Evolutionary conservation across 2,797 vertebrate genomes (phyloP), one percentile per base, ranked within the genome.

Genomic region (Tokudaia muenninki): DNA sequence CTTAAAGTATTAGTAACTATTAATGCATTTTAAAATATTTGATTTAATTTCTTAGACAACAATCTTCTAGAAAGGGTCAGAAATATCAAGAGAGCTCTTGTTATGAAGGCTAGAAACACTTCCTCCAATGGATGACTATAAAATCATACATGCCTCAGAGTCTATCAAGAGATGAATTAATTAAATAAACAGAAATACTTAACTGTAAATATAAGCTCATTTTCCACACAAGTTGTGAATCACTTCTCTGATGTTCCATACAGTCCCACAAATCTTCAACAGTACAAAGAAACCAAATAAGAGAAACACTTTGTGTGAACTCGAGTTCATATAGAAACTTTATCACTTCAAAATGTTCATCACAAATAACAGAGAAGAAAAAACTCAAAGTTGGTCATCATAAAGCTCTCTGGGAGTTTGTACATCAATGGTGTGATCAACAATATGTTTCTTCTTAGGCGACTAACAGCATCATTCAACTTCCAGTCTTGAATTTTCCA

Each of bases 401-500:
- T 37, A 88, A 90, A 52, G 2, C 21, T 92, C 61, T 80, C 55
- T 86, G 22, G 78, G 17, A 67, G 55, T 94, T 94, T 97, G 74
- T 26, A 75, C 34, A 77, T 61, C 89, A 22, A 21, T 77, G 87
- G 41, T 67, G 79, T 70, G 87, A 95, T 88, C 70, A 92, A 84
- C 5, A 81, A 61, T 31, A 75, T 55, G 3, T 3, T 50, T 88
- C 67, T 78, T 74, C 67, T 92, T 41, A 95, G 94, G 47, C 3
- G 70, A 92, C 72, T 50, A 91, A 74, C 2, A 89, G 52, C 37
- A 59, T 34, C 79, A 75, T 77, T 94, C 87, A 94, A 88, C 75
- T 96, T 97, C 92, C 55, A 97, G 90, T 97, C 95, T 94, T 90
- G 59, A 90, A 63, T 87, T 92, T 47, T 87, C 14, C 95, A 57